Evolutionary conservation across 1,140 invertebrate genomes (phyloP).

Genomic region (Drosophila seguyi): DNA sequence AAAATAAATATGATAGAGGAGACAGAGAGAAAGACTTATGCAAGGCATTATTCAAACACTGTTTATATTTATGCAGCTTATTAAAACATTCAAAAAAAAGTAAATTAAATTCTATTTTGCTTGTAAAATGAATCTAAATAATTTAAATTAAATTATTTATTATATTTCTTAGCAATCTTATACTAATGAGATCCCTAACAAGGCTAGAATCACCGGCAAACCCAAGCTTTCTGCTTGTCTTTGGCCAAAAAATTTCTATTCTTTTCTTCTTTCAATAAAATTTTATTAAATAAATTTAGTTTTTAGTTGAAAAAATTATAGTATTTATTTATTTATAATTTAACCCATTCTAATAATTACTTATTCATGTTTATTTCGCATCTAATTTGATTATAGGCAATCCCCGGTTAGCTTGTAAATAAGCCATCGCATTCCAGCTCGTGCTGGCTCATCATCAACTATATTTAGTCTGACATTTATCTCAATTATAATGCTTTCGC

Average conservation of each 20-base stretch:
- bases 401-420: not conserved
- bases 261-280: too few species aligned
- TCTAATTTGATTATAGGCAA: not conserved
- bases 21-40: too few species aligned
- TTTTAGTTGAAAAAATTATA: not conserved
- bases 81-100: too few species aligned
- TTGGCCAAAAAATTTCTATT: not conserved
- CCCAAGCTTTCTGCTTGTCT: not conserved
- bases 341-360: not conserved
- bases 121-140: too few species aligned
- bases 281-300: not conserved
- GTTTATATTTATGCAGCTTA: too few species aligned
- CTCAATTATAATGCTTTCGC: slow-evolving; percentile 44
- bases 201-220: not conserved
- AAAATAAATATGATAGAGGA: too few species aligned
- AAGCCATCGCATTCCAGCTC: not conserved
- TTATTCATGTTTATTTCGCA: not conserved
- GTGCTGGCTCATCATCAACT: slow-evolving; percentile 27
- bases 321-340: not conserved
- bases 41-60: too few species aligned
- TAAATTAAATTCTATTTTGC: too few species aligned
- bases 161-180: not conserved
- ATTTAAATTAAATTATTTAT: not conserved
- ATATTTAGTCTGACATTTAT: slow-evolving; percentile 29
- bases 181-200: not conserved